Base-by-base conservation (phyloP, 2,797 vertebrate genomes). In the Buphagus erythrorhynchus region DNA sequence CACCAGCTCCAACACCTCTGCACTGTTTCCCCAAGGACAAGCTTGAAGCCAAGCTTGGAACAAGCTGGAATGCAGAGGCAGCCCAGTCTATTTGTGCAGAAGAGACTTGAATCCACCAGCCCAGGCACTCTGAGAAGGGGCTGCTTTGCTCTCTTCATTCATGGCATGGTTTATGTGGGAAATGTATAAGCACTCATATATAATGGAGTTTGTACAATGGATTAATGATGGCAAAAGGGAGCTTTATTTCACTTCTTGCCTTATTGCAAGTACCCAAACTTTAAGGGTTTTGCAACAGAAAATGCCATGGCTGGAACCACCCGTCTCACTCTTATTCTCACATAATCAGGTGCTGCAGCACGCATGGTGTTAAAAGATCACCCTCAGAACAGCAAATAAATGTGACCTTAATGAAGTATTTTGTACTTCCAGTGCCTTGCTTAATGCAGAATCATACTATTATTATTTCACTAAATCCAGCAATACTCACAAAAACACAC, bases 381-480 rank as follows among this genome's bases (percentile, higher is more conserved):
- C 16, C 38, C 29, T 76, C 42, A 51, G 40, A 82, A 78, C 0
- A 86, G 74, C 78, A 95, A 88, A 82, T 67, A 90, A 87, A 62
- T 1, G 12, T 29, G 36, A 76, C 63, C 40, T 93, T 94, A 91
- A 88, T 72, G 25, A 31, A 78, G n/a, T 86, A 71, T 79, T 93
- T 51, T 69, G 52, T 62, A 81, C 45, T 54, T 95, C 31, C 38
- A 69, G 3, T 66, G 82, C 35, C 77, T 74, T 75, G 46, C 78
- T 87, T 88, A 86, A 91, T 68, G 76, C 51, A 95, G 46, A 86
- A 88, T 80, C 65, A 72, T n/a, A 65, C 20, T 15, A 42, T 38
- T 90, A 86, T 89, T 28, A 78, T 49, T 85, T 95, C 79, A 71
- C 51, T 86, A 78, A 96, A 93, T 21, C 33, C 59, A 79, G 58